Evolutionary conservation across 1,140 invertebrate genomes (phyloP).

Genomic region (Ceratina japonica): DNA sequence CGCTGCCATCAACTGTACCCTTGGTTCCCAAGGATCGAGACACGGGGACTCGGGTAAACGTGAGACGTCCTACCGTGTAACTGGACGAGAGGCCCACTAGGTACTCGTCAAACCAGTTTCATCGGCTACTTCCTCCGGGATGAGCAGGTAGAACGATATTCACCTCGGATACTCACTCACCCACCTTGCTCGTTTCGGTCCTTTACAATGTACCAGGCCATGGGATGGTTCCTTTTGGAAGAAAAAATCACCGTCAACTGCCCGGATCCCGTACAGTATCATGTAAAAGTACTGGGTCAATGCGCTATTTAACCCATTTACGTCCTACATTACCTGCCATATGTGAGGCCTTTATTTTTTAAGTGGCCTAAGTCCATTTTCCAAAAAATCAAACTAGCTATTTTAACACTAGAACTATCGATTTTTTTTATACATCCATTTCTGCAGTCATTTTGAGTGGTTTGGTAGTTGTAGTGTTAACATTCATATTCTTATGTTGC

Average conservation of each 20-base stretch:
- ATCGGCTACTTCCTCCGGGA: slow-evolving; percentile 78
- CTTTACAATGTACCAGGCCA: slow-evolving; percentile 11
- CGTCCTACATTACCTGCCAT: no score
- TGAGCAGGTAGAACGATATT: slow-evolving; percentile 62
- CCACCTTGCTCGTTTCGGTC: slow-evolving; percentile 53
- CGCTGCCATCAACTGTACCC: no score
- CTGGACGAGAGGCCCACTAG: slow-evolving; percentile 60
- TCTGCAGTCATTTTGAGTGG: no score
- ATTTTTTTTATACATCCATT: no score
- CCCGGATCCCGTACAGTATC: background rate
- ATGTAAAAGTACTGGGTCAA: no score
- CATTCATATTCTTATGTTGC: no score
- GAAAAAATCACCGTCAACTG: slow-evolving; percentile 34
- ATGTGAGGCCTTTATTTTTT: no score
- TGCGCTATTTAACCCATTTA: no score
- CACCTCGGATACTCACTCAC: slow-evolving; percentile 44
- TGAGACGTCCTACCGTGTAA: slow-evolving; percentile 62
- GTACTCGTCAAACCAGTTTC: slow-evolving; percentile 79
- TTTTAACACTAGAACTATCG: no score
- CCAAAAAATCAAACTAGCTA: no score
- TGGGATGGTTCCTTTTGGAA: background rate
- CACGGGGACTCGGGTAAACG: slow-evolving; percentile 39
- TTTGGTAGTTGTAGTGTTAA: no score
- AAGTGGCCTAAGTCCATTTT: no score
- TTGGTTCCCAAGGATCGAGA: background rate